Evolutionary conservation across 2,888 invertebrate genomes (phyloP).

Genomic region (Cataglyphis rosenhaueri): DNA sequence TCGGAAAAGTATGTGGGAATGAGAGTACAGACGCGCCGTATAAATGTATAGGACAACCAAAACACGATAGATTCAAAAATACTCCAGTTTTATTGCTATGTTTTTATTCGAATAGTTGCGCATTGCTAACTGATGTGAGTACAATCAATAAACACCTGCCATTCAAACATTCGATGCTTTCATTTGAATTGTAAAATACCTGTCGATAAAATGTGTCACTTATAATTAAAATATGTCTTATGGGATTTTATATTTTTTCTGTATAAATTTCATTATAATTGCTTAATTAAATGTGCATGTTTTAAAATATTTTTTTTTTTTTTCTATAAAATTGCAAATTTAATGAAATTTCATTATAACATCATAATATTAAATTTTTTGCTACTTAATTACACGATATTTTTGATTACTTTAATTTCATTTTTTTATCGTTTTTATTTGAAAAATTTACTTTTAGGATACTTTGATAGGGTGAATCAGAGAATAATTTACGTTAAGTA

Average conservation of each 20-base stretch:
- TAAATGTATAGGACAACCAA: conserved; percentile 40
- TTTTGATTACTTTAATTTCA: conserved; percentile 28
- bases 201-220: neutral
- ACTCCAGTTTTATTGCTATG: conserved; percentile 26
- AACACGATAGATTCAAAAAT: conserved; percentile 28
- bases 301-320: neutral
- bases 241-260: neutral
- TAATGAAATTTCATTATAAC: neutral
- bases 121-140: neutral
- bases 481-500: neutral
- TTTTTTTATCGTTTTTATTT: neutral
- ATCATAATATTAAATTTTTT: neutral
- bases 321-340: neutral
- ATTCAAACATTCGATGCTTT: conserved; percentile 8
- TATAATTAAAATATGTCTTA: neutral
- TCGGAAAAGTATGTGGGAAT: conserved; percentile 56
- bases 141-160: conserved; percentile 15
- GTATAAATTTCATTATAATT: neutral
- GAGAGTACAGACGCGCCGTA: conserved; percentile 32
- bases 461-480: conserved; percentile 1
- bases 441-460: conserved; percentile 1
- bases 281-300: neutral
- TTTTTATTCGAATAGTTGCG: neutral
- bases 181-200: conserved; percentile 3
- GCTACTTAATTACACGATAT: neutral